Percentiles rank a stretch among this genome's conserved stretches.
Conservation (phyloP, 1,140 invertebrate species). For the Anoplophora glabripennis region DNA sequence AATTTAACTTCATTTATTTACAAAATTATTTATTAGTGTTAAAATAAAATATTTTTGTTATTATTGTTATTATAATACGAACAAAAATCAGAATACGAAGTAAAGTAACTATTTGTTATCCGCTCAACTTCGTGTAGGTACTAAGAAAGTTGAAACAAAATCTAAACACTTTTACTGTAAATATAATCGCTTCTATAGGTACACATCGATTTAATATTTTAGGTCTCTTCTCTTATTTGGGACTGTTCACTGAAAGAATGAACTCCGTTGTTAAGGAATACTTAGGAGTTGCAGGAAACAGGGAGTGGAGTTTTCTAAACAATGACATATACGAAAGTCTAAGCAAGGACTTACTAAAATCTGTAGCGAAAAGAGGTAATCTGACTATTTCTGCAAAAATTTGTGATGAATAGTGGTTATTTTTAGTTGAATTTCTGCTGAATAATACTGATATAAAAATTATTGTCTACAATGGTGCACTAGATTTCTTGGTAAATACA, state of each 20-base stretch:
- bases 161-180: too few species aligned
- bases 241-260: constrained; percentile 50
- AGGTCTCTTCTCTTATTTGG: constrained; percentile 28
- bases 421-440: constrained; percentile 51
- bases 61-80: too few species aligned
- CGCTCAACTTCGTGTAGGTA: too few species aligned
- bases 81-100: too few species aligned
- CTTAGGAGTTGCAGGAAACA: constrained; percentile 52
- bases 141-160: too few species aligned
- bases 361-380: constrained; percentile 50
- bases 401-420: not conserved
- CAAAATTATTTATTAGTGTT: too few species aligned
- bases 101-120: too few species aligned
- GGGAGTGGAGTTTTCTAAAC: constrained; percentile 54
- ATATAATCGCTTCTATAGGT: too few species aligned
- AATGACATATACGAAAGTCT: constrained; percentile 53
- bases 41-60: too few species aligned
- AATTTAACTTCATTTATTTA: too few species aligned
- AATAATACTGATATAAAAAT: constrained; percentile 48
- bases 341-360: constrained; percentile 58
- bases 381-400: not conserved
- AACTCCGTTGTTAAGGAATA: constrained; percentile 53
- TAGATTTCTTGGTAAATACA: constrained; percentile 52
- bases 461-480: constrained; percentile 52
- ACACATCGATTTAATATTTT: constrained; percentile 11